A percentile compares a stretch with the other conserved stretches of the same genome.
phyloP scores from a whole-genome alignment of 2,888 invertebrate genomes.

The Athalia rosae region DNA sequence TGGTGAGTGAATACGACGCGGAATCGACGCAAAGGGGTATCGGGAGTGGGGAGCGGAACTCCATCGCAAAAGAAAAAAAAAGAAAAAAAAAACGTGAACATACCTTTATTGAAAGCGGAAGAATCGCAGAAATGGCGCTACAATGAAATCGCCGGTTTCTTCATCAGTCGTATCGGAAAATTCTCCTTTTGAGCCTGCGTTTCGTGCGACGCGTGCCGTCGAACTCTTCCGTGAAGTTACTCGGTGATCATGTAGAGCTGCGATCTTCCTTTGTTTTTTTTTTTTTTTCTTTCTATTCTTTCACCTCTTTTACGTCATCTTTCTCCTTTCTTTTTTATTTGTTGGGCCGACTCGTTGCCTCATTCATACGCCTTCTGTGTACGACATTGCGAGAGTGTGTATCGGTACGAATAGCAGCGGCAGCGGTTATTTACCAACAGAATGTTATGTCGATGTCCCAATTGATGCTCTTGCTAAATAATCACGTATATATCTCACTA shows the following conservation, averaged over 20 bases:
- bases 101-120: too few species aligned
- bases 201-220: background rate
- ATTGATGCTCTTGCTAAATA: conserved; percentile 67
- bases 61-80: too few species aligned
- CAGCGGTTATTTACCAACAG: conserved; percentile 60
- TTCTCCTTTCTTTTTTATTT: conserved; percentile 52
- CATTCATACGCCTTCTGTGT: conserved; percentile 32
- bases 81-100: too few species aligned
- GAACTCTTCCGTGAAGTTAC: conserved; percentile 49
- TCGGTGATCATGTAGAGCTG: conserved; percentile 48
- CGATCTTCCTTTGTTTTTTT: conserved; percentile 23
- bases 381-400: background rate
- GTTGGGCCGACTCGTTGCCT: conserved; percentile 45
- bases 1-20: too few species aligned
- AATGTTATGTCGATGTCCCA: conserved; percentile 66
- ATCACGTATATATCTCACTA: conserved; percentile 38
- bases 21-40: too few species aligned
- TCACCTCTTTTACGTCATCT: conserved; percentile 51
- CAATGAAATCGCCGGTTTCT: too few species aligned
- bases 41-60: too few species aligned
- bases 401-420: conserved; percentile 40
- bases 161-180: too few species aligned
- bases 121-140: too few species aligned
- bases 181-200: background rate
- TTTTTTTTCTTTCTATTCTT: conserved; percentile 48